Evolutionary conservation across 2,797 vertebrate species (phyloP), one percentile per base, ranked within the genome.

Genomic region (Myripristis jacobus): DNA sequence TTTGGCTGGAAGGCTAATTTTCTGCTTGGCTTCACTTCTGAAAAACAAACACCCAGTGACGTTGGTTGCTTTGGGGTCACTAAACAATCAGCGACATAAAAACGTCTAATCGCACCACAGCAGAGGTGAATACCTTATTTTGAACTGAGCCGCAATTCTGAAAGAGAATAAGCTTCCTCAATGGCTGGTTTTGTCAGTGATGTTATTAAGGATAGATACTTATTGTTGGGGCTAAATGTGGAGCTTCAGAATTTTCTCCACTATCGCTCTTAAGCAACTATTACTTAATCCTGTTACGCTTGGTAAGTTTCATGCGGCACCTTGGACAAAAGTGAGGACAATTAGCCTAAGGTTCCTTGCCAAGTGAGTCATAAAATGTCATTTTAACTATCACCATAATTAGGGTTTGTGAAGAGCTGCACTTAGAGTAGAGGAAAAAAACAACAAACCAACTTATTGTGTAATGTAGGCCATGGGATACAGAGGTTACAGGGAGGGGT

Each of bases 391-490:
- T 78, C 36, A 29, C 62, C 66, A 61, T 78, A 63, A 76, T 75
- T 77, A 62, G 74, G 59, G 24, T 46, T 19, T 62, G 66, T 73
- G 77, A 52, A 25, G 10, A 52, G 46, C 16, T 13, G 46, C 62
- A 58, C 52, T 62, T 71, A 76, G 66, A 44, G 58, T 41, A 62
- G 22, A 27, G 76, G 50, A n/a, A 57, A 29, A 77, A 65, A 64
- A 64, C 55, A 82, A 74, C 70, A 82, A 41, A 78, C 55, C 29
- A 6, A 66, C 70, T 83, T 73, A 44, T 91, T 92, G 84, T 89
- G 73, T 84, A 77, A 80, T 71, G 51, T 65, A 66, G 77, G 67
- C 75, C 51, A 80, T 24, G 77, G 80, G 73, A 87, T 84, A 47
- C 24, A 38, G 72, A 79, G 79, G 81, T 79, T 84, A 66, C 54